phyloP scores from a whole-genome alignment of 2,888 invertebrate species.

The Axea sp. region DNA sequence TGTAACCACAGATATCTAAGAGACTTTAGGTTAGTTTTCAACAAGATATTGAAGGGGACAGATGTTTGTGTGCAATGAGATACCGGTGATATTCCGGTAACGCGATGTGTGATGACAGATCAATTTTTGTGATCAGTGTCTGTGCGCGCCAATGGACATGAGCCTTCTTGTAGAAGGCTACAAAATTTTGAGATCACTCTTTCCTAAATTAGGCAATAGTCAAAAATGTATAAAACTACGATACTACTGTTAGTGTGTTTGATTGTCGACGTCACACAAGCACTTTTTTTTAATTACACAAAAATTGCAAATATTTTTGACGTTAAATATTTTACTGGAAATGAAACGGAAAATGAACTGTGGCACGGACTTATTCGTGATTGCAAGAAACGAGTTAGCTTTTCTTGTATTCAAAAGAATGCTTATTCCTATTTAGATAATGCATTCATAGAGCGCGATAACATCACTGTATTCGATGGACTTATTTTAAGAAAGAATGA shows the following conservation, averaged over 20 bases:
- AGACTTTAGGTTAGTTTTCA: constrained; percentile 76
- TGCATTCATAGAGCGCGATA: constrained; percentile 83
- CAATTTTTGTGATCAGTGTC: constrained; percentile 45
- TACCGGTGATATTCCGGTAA: constrained; percentile 58
- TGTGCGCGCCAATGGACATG: constrained; percentile 51
- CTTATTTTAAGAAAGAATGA: constrained; percentile 84
- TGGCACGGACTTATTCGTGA: constrained; percentile 88
- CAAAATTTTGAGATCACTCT: constrained; percentile 9
- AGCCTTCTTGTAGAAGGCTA: constrained; percentile 22
- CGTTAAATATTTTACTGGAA: constrained; percentile 71
- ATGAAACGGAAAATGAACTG: constrained; percentile 81
- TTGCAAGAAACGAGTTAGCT: constrained; percentile 84
- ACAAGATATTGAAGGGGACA: constrained; percentile 75
- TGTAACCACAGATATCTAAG: constrained; percentile 71
- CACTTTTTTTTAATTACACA: constrained; percentile 69
- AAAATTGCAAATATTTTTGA: constrained; percentile 72
- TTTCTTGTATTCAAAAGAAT: constrained; percentile 88
- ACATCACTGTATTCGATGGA: constrained; percentile 85
- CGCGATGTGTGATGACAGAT: constrained; percentile 43
- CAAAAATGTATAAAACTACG: constrained; percentile 65
- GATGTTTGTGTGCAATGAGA: constrained; percentile 66
- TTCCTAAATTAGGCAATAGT: constrained; percentile 19
- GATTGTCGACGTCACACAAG: constrained; percentile 59
- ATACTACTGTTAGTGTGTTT: constrained; percentile 63
- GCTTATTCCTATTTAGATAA: constrained; percentile 87